Base-by-base conservation (phyloP, 2,113 vertebrate genomes). In the Pseudopipra pipra region DNA sequence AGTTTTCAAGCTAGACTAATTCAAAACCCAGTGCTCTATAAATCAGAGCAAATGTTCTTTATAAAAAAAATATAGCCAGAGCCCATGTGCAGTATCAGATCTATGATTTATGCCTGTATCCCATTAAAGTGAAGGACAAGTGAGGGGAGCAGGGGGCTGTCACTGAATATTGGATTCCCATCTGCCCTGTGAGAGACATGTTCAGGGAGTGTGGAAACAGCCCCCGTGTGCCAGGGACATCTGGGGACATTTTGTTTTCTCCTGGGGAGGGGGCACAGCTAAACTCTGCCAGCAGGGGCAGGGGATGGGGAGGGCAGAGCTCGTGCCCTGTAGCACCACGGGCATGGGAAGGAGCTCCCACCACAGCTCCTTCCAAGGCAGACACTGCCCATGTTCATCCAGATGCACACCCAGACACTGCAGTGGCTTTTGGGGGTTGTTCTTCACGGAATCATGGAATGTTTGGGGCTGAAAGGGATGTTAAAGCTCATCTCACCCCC, bases 11-110 rank as follows among this genome's bases (percentile, higher is more conserved):
- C 96, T 91, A 96, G 95, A 96, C 94, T 96, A 95, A 96, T 96
- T 97, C 97, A 91, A 96, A 97, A 79, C 85, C 74, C 94, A 73
- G 85, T 44, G 92, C 93, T 94, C 95, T 89, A 97, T 96, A 97
- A 97, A 97, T 97, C 97, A 97, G 87, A 93, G 94, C 95, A 97
- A 97, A 97, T 97, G 92, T 95, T 96, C 95, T 97, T 97, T 94
- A 96, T 97, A 87, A 96, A 95, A 97, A 94, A 96, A 94, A 95
- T 94, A 96, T 41, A 96, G 82, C 88, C 88, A 44, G 78, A 82
- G 94, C 91, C 79, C 75, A 43, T 71, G 79, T 85, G 96, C 89
- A 39, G 94, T 25, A 96, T 90, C 94, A 82, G 92, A 85, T 71
- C 85, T 67, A 46, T 96, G 96, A 97, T 97, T 97, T 96, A 95